These are phyloP conservation scores for Trinorchestia longiramus DNA, from an alignment of 1,140 invertebrate species.

Conservation along the genomic window DNA sequence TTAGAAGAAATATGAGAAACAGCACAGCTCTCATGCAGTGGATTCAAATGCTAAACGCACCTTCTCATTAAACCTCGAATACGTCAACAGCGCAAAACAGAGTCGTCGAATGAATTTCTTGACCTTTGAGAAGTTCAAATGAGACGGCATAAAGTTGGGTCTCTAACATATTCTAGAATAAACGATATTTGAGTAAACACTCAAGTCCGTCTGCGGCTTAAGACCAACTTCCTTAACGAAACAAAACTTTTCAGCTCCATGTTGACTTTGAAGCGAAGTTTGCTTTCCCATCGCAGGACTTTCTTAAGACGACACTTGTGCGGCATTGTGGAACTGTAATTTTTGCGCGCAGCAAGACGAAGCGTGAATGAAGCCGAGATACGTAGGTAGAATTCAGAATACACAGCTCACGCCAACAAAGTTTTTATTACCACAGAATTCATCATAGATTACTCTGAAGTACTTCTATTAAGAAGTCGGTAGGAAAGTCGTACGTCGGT, in stretches of 20 bases:
- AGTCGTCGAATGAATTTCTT: neutral
- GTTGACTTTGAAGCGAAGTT: conserved; percentile 37
- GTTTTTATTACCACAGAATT: neutral
- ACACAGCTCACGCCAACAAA: neutral
- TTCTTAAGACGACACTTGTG: conserved; percentile 43
- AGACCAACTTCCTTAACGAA: conserved; percentile 26
- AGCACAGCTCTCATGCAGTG: neutral
- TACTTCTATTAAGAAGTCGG: too few species aligned
- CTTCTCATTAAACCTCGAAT: neutral
- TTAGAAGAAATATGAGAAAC: neutral
- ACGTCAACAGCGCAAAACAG: neutral
- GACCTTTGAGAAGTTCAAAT: neutral
- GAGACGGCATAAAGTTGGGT: neutral
- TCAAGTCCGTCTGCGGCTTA: neutral
- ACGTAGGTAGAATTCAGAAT: neutral
- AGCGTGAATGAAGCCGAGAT: neutral
- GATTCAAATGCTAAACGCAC: neutral
- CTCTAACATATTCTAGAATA: neutral
- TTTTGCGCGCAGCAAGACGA: neutral
- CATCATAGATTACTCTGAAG: neutral
- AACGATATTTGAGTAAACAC: neutral
- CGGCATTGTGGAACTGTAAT: neutral
- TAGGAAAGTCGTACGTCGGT: too few species aligned
- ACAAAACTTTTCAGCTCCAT: conserved; percentile 19
- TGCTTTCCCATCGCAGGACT: neutral